Evolutionary conservation across 2,113 vertebrate species (phyloP).

Genomic region (Kobus ellipsiprymnus): DNA sequence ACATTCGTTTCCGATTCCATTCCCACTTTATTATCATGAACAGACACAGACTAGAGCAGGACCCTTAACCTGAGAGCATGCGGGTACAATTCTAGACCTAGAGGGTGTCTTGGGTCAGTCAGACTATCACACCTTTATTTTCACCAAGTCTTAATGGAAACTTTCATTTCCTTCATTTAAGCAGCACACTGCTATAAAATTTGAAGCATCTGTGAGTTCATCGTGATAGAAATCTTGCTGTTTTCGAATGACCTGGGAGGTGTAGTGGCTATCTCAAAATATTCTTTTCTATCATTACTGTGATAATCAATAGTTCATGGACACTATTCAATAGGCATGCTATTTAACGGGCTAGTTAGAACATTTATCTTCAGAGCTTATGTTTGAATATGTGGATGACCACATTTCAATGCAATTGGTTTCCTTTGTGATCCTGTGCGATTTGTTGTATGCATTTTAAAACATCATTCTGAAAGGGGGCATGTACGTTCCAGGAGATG

Average conservation of each 20-base stretch:
- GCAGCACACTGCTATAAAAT: not conserved
- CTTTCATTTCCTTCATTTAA: not conserved
- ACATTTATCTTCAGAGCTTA: not conserved
- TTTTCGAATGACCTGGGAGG: not conserved
- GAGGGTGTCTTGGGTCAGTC: accelerated
- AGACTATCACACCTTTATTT: not conserved
- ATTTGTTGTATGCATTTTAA: not conserved
- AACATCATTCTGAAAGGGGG: not conserved
- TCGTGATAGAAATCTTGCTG: not conserved
- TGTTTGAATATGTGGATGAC: not conserved
- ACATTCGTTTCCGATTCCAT: accelerated
- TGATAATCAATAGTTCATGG: not conserved
- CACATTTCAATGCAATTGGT: not conserved
- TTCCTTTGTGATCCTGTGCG: not conserved
- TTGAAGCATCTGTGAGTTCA: not conserved
- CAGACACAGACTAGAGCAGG: too few species aligned
- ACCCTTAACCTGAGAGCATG: not conserved
- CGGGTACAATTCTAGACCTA: too few species aligned
- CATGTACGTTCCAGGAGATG: not conserved
- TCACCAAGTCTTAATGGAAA: not conserved
- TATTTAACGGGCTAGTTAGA: not conserved
- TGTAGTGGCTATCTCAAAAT: not conserved
- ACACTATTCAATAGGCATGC: not conserved
- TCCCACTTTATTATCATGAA: not conserved
- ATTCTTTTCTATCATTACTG: not conserved